phyloP scores from a whole-genome alignment of 2,888 invertebrate species.

The Eupelmus urozonus region DNA sequence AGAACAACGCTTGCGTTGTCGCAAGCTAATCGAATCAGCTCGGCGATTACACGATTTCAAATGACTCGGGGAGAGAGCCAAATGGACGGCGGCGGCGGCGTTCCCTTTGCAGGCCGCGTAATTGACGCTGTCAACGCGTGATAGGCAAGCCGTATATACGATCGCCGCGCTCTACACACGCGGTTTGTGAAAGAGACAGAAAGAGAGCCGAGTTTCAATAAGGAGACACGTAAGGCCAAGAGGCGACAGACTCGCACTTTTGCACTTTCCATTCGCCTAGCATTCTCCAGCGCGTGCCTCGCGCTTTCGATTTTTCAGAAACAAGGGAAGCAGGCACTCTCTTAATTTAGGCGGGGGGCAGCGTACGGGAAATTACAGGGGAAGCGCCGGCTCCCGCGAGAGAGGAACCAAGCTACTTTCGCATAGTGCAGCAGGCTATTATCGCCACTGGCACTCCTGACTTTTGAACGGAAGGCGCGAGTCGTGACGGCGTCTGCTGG shows the following conservation, averaged over 20 bases:
- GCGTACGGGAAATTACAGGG: not conserved
- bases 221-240: slow-evolving; percentile 34
- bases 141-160: too few relatives aligned
- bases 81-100: not conserved
- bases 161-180: too few relatives aligned
- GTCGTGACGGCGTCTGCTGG: not conserved
- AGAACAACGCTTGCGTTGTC: too few relatives aligned
- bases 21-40: slow-evolving; percentile 48
- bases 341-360: slow-evolving; percentile 6
- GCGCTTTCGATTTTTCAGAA: slow-evolving; percentile 22
- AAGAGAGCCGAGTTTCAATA: slow-evolving; percentile 12
- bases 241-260: slow-evolving; percentile 16
- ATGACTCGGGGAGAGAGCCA: too few relatives aligned
- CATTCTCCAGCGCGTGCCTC: slow-evolving; percentile 15
- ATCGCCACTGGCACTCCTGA: too few relatives aligned
- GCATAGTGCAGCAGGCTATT: not conserved
- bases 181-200: slow-evolving; percentile 4
- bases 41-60: too few relatives aligned
- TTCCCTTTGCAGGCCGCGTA: slow-evolving; percentile 36
- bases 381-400: not conserved
- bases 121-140: slow-evolving; percentile 39
- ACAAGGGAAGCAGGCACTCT: not conserved
- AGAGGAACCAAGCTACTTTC: not conserved
- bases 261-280: slow-evolving; percentile 43
- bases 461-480: not conserved